Base-by-base conservation (phyloP, 2,888 invertebrate species). In the Argyresthia goedartella region DNA sequence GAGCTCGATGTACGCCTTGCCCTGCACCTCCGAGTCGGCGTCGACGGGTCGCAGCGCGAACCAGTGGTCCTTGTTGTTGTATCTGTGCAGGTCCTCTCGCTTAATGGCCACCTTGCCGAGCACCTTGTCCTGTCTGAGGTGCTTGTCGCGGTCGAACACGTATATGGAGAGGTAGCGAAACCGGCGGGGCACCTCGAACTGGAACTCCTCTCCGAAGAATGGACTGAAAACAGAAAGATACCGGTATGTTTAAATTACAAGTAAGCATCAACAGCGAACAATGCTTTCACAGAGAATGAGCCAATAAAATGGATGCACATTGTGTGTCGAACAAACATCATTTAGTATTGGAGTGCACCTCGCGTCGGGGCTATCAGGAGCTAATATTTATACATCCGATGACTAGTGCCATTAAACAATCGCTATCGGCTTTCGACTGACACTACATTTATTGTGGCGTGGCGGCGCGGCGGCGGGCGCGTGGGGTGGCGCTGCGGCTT, bases 31-130 rank as follows among this genome's bases (percentile, higher is more conserved):
- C 0, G 95, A 94, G 75, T 96, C 95, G 1, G 94, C 93, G 78
- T 96, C 95, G 33, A 96, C 93, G 35, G 94, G 91, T 64, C 92
- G 89, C 74, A 95, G 81, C 51, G 94, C 91, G 74, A 97, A 96
- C 97, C 97, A 97, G 72, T 96, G 94, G 76, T 97, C 97, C 70
- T 95, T 95, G 72, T 95, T 94, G 80, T 96, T 95, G 80, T 95
- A 96, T 59, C 91, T 90, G 65, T 94, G 91, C 60, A 97, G 85
- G 67, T 96, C 95, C 71, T 95, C 95, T 56, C 95, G 90, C 73
- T 94, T 93, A 72, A 97, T 93, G 52, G 96, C 95, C 58, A 96
- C 96, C 64, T 86, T 86, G 42, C 94, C 94, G 64, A 94, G 82
- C 59, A 92, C 91, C 78, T 94, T 94, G 76, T 95, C 94, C 71